Evolutionary conservation across 2,797 vertebrate species (phyloP).

Genomic region (Sebastiscus albofasciatus): DNA sequence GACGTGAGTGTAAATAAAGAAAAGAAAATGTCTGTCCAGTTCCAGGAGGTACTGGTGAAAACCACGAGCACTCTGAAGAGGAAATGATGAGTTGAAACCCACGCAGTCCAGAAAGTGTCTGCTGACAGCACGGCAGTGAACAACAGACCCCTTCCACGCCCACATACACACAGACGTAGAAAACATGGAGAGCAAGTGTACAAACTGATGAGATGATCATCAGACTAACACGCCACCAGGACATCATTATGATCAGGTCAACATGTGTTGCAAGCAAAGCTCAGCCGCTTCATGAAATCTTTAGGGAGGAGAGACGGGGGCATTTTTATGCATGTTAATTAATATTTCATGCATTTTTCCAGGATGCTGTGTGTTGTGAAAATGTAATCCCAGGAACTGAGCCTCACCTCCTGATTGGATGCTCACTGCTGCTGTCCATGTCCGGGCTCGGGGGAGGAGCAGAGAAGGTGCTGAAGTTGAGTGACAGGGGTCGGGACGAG

Average conservation of each 20-base stretch:
- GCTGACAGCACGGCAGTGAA: constrained; percentile 46
- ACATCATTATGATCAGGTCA: constrained; percentile 47
- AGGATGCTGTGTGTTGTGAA: constrained; percentile 42
- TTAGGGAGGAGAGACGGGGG: constrained; percentile 7
- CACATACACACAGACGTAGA: constrained; percentile 25
- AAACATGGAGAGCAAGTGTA: constrained; percentile 21
- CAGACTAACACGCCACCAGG: constrained; percentile 44
- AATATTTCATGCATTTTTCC: constrained; percentile 59
- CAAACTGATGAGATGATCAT: constrained; percentile 36
- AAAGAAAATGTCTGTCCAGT: not conserved
- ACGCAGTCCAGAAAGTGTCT: constrained; percentile 51
- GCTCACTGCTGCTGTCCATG: constrained; percentile 80
- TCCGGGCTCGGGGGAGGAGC: constrained; percentile 80
- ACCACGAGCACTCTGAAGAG: constrained; percentile 8
- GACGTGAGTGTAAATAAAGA: not conserved
- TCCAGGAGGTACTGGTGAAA: constrained; percentile 16
- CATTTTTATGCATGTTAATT: constrained; percentile 40
- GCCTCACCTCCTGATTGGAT: constrained; percentile 84
- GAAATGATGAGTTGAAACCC: constrained; percentile 48
- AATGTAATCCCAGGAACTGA: constrained; percentile 52
- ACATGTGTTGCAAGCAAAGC: constrained; percentile 38
- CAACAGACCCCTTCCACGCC: constrained; percentile 36
- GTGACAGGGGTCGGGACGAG: constrained; percentile 77
- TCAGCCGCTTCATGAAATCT: constrained; percentile 40
- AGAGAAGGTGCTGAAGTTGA: constrained; percentile 85